Evolutionary conservation across 64 coral and sea anemone species (phyloP).

Genomic region (Acropora tenuis): DNA sequence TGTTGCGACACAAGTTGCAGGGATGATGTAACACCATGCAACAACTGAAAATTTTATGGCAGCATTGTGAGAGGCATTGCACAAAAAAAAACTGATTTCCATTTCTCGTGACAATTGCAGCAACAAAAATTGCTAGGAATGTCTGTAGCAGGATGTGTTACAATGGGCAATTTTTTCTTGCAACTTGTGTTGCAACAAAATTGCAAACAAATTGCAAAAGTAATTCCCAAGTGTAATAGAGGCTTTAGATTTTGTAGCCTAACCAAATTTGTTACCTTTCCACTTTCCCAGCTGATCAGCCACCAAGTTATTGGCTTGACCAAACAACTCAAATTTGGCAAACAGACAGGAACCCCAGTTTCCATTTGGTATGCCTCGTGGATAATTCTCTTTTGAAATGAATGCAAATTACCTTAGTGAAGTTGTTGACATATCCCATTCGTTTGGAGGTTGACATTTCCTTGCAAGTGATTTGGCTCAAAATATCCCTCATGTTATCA

Average conservation of each 20-base stretch:
- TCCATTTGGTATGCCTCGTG: too few relatives aligned
- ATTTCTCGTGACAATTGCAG: too few relatives aligned
- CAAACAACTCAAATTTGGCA: neutral
- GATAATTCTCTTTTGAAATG: too few relatives aligned
- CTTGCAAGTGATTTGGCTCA: slow-evolving; percentile 85
- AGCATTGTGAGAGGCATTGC: neutral
- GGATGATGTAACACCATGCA: too few relatives aligned
- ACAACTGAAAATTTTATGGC: neutral
- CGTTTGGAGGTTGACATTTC: slow-evolving; percentile 84
- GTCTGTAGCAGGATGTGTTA: too few relatives aligned
- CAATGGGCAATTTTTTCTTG: too few relatives aligned
- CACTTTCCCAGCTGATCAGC: neutral
- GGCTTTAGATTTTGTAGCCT: neutral
- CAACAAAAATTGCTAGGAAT: too few relatives aligned
- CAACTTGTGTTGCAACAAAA: too few relatives aligned
- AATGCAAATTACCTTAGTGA: slow-evolving; percentile 63
- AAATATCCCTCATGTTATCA: slow-evolving; percentile 87
- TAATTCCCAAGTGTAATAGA: too few relatives aligned
- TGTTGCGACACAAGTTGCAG: too few relatives aligned
- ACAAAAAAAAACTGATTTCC: neutral
- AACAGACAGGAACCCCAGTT: too few relatives aligned
- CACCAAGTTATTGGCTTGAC: neutral
- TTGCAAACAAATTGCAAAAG: too few relatives aligned
- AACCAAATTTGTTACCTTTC: neutral
- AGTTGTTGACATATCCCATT: slow-evolving; percentile 96